Evolutionary conservation across 2,113 vertebrate genomes (phyloP).

Genomic region (Rhabdornis inornatus): DNA sequence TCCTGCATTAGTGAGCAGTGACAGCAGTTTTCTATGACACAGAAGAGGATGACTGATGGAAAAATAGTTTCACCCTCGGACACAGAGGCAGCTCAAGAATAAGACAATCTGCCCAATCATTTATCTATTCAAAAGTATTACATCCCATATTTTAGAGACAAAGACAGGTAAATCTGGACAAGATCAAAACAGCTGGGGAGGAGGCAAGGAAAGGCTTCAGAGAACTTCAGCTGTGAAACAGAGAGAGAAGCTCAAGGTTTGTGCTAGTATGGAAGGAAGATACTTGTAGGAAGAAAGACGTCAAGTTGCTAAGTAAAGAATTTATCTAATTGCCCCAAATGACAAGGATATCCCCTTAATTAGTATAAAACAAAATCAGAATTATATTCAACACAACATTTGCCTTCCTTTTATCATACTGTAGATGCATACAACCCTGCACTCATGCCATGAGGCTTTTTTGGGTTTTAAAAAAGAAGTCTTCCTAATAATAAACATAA

Average conservation of each 20-base stretch:
- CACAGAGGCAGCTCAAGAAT: background rate
- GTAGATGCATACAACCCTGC: background rate
- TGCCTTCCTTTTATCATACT: background rate
- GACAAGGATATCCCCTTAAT: background rate
- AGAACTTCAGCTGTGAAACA: background rate
- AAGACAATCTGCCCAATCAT: background rate
- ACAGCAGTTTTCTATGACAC: background rate
- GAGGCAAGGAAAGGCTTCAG: background rate
- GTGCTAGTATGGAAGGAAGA: background rate
- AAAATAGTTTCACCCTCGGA: background rate
- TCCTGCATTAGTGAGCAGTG: background rate
- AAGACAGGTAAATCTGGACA: background rate
- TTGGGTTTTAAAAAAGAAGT: background rate
- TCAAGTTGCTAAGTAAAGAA: background rate
- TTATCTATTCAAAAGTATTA: background rate
- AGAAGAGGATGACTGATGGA: background rate
- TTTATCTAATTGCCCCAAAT: background rate
- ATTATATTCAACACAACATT: background rate
- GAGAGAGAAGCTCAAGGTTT: background rate
- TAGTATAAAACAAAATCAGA: background rate
- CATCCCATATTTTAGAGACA: background rate
- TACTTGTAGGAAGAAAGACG: background rate
- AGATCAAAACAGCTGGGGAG: background rate
- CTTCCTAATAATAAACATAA: background rate
- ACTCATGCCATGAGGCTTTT: background rate